Evolutionary conservation across 2,888 invertebrate genomes (phyloP), one percentile per base, ranked within the genome.

Genomic region (Polyommatus icarus): DNA sequence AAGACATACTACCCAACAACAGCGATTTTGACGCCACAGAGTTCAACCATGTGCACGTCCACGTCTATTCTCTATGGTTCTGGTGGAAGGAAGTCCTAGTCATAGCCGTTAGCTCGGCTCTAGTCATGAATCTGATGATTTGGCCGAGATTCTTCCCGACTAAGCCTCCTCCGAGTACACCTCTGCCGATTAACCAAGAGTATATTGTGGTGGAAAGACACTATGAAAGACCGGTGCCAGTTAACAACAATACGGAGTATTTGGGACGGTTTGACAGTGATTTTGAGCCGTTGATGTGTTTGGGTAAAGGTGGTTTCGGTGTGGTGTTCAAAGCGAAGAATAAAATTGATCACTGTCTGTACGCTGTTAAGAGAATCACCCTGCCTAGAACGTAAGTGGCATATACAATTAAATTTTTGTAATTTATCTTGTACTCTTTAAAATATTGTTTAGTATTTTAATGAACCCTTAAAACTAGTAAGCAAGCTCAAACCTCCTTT

Each of bases 321-420:
- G 97, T 99, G 2, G 99, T 99, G 0, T 99, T 99, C 88, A 98
- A 99, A 88, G 99, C 98, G 0, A 96, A 96, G 87, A 99, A 99
- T 88, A 98, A 98, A 88, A 96, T 99, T 78, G 99, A 99, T 87
- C 98, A 99, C 84, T 97, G 98, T 83, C 96, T 96, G 79, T 99
- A 99, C 90, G 99, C 99, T 7, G 97, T 99, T 0, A 99, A 99
- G 91, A 95, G 99, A 84, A 99, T 99, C 78, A 96, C 97, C 0
- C 90, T 99, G 78, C 98, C 98, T 1, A 96, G 96, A 82, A 95
- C 95, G 96, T 96, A 86, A 87, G 90, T n/a, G n/a, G n/a, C n/a
- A n/a, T n/a, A n/a, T n/a, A n/a, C n/a, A n/a, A n/a, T n/a, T n/a
- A n/a, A n/a, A n/a, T n/a, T n/a, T n/a, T n/a, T n/a, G n/a, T n/a